Conservation (phyloP, 2,888 invertebrate species). For the Linnaemya vulpina region DNA sequence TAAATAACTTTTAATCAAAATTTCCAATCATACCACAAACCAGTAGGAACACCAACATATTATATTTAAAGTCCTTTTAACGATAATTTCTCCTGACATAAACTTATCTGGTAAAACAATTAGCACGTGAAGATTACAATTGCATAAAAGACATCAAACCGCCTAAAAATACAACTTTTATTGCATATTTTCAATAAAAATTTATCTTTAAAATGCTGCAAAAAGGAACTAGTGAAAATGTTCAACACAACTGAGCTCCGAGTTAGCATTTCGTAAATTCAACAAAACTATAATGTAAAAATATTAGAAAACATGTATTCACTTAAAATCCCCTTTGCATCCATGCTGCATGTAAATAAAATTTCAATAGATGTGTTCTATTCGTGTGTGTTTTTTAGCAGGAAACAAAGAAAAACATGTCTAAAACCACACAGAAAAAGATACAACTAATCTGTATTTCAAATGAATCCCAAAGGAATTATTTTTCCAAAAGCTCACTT, state of each 20-base stretch:
- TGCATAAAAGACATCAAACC: too few species aligned
- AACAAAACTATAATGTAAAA: conserved; percentile 40
- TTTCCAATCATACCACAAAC: too few species aligned
- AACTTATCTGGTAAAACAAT: too few species aligned
- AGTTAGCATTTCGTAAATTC: conserved; percentile 52
- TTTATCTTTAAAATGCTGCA: conserved; percentile 18
- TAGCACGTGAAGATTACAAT: too few species aligned
- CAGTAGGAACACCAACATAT: too few species aligned
- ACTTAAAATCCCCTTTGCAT: conserved; percentile 63
- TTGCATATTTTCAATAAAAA: neutral
- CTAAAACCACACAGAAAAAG: conserved; percentile 27
- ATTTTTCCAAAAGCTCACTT: conserved; percentile 26
- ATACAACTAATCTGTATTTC: conserved; percentile 66
- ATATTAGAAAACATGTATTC: conserved; percentile 15
- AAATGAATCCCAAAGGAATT: conserved; percentile 63
- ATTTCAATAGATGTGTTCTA: neutral
- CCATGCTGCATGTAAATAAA: conserved; percentile 57
- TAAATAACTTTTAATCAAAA: too few species aligned
- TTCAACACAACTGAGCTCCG: conserved; percentile 43
- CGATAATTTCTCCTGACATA: too few species aligned
- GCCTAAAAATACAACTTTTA: too few species aligned
- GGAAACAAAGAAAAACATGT: conserved; percentile 21
- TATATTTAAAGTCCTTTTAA: too few species aligned
- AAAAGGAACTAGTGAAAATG: neutral
- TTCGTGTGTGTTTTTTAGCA: conserved; percentile 7